These are phyloP conservation scores for Campylomormyrus tamandua DNA, from an alignment of 2,113 vertebrate genomes.

Conservation along the genomic window DNA sequence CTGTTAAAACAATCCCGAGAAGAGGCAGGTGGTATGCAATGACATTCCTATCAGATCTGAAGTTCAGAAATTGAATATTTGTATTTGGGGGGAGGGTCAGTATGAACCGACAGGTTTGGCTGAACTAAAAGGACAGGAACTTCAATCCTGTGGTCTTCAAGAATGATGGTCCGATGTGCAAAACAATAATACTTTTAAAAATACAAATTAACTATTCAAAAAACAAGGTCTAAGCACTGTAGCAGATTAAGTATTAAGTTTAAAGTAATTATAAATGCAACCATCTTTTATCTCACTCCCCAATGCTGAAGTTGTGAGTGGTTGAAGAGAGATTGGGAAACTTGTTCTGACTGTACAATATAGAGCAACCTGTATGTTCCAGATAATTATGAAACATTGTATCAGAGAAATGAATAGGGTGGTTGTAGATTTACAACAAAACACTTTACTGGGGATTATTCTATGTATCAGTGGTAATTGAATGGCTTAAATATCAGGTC, in stretches of 20 bases:
- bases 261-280: background rate
- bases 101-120: background rate
- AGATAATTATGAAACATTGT: background rate
- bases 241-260: background rate
- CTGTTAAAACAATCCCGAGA: background rate
- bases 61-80: background rate
- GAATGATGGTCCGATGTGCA: background rate
- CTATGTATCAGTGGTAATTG: background rate
- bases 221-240: background rate
- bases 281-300: background rate
- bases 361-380: background rate
- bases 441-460: background rate
- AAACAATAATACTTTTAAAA: background rate
- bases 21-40: background rate
- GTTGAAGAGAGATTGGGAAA: background rate
- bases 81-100: background rate
- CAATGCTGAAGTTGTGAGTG: background rate
- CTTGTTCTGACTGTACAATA: background rate
- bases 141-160: background rate
- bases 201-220: background rate
- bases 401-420: background rate
- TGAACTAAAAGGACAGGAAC: background rate
- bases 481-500: background rate
- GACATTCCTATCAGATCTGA: background rate
- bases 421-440: background rate